Evolutionary conservation across 2,888 invertebrate genomes (phyloP).

Genomic region (Desoria tigrina): DNA sequence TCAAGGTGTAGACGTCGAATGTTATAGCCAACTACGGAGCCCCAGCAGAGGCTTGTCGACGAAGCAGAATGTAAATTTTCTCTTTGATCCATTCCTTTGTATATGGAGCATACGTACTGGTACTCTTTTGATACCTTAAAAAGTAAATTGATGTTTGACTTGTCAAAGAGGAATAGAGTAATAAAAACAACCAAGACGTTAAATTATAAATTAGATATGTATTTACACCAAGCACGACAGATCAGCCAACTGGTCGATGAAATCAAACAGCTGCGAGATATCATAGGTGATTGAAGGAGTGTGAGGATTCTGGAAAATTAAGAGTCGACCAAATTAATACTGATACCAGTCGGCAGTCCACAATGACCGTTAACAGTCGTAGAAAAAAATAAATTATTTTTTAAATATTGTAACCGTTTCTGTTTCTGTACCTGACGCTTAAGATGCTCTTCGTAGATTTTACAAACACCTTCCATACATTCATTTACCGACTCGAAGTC

Average conservation of each 20-base stretch:
- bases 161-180: background rate
- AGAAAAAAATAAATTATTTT: too few relatives aligned
- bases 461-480: constrained; percentile 97
- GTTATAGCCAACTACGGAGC: constrained; percentile 24
- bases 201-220: constrained; percentile 2
- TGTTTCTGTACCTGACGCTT: too few relatives aligned
- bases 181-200: background rate
- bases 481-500: constrained; percentile 98
- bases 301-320: constrained; percentile 92
- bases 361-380: too few relatives aligned
- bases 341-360: too few relatives aligned
- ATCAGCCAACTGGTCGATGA: constrained; percentile 93
- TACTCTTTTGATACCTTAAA: constrained; percentile 77
- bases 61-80: constrained; percentile 89
- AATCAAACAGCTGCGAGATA: constrained; percentile 96
- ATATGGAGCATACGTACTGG: constrained; percentile 95
- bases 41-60: constrained; percentile 75
- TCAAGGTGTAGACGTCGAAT: too few relatives aligned
- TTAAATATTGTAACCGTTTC: too few relatives aligned
- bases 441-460: constrained; percentile 97
- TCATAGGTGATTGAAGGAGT: constrained; percentile 97
- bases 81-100: constrained; percentile 99
- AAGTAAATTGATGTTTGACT: constrained; percentile 32
- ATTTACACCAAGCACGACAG: constrained; percentile 88
- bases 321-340: too few relatives aligned